Conservation (phyloP, 2,113 vertebrate species). For the Semnornis frantzii region DNA sequence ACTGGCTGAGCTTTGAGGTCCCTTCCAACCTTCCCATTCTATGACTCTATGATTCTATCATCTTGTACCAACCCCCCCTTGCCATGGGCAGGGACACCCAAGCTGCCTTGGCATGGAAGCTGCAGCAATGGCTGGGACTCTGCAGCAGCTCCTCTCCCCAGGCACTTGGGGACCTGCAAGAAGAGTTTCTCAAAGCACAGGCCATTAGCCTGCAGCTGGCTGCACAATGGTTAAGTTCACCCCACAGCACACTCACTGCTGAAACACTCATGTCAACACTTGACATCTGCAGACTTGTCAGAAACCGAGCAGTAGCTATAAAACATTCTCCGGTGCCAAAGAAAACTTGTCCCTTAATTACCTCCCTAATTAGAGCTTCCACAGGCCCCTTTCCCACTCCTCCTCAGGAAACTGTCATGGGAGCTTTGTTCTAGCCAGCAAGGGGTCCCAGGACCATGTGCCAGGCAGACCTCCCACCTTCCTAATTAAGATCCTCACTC, state of each 20-base stretch:
- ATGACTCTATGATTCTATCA: no score
- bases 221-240: neutral
- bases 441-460: constrained; percentile 7
- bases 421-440: neutral
- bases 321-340: neutral
- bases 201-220: neutral
- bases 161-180: neutral
- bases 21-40: no score
- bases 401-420: neutral
- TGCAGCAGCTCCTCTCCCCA: neutral
- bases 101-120: neutral
- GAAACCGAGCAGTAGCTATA: neutral
- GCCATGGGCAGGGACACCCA: no score
- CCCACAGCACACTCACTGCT: neutral
- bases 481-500: constrained; percentile 31
- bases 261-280: neutral
- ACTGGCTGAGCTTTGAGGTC: no score
- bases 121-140: neutral
- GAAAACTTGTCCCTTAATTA: constrained; percentile 38
- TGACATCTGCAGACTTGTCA: neutral
- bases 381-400: neutral
- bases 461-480: neutral
- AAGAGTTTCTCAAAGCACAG: neutral
- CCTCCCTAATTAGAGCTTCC: constrained; percentile 41
- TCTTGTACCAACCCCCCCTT: no score